These are phyloP conservation scores for Danionella cerebrum DNA, from an alignment of 2,113 vertebrate genomes.

Conservation along the genomic window DNA sequence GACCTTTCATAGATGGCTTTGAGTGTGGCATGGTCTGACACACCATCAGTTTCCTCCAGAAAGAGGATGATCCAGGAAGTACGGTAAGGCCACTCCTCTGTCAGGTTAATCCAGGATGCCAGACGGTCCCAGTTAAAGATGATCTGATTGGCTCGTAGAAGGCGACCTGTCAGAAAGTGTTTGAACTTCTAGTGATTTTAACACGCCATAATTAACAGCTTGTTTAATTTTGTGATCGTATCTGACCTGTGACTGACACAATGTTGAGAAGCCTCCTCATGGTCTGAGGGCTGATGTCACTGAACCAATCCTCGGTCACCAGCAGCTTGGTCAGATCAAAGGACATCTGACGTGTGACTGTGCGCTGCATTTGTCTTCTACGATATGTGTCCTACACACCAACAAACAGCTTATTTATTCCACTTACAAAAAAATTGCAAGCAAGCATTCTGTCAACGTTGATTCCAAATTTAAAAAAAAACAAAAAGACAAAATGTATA, in stretches of 20 bases:
- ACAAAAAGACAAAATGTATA: not conserved
- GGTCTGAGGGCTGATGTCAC: conserved; percentile 96
- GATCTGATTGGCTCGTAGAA: conserved; percentile 94
- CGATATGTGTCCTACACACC: conserved; percentile 83
- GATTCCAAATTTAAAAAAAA: no score
- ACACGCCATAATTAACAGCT: not conserved
- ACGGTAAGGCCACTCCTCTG: conserved; percentile 96
- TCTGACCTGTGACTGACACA: conserved; percentile 89
- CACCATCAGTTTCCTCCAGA: conserved; percentile 85
- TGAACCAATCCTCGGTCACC: conserved; percentile 98
- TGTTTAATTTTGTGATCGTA: not conserved
- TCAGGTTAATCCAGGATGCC: conserved; percentile 97
- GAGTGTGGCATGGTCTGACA: conserved; percentile 82
- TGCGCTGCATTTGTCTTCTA: conserved; percentile 88
- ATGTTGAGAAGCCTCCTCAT: conserved; percentile 96
- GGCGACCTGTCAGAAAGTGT: conserved; percentile 68
- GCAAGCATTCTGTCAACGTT: no score
- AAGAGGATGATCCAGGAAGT: conserved; percentile 96
- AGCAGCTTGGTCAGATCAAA: conserved; percentile 95
- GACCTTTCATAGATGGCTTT: conserved; percentile 95
- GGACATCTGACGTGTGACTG: conserved; percentile 93
- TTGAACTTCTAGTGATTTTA: not conserved
- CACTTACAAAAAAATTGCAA: no score
- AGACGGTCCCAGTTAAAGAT: conserved; percentile 93
- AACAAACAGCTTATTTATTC: no score